A percentile compares a stretch with the other conserved stretches of the same genome.
Conservation (phyloP, 1,140 invertebrate species). For the Zaprionus camerounensis region DNA sequence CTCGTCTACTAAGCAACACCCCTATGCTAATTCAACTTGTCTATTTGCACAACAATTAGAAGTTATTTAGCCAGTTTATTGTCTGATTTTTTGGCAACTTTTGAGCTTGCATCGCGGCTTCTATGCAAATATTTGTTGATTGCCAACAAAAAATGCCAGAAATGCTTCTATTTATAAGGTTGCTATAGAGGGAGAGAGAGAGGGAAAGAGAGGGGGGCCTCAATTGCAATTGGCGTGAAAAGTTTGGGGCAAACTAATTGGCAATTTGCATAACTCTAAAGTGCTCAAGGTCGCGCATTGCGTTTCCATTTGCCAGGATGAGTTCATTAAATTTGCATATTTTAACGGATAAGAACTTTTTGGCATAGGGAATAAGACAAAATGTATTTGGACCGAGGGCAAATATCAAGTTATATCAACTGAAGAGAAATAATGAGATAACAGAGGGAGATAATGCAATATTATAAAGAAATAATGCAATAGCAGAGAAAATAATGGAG, state of each 20-base stretch:
- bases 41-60: conserved; percentile 80
- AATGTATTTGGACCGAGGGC: too few species aligned
- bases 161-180: conserved; percentile 43
- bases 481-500: too few species aligned
- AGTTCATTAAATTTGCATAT: background rate
- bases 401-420: too few species aligned
- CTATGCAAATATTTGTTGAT: conserved; percentile 71
- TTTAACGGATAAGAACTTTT: too few species aligned
- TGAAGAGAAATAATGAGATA: too few species aligned
- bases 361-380: too few species aligned
- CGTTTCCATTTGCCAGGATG: conserved; percentile 22
- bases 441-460: too few species aligned
- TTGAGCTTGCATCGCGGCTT: conserved; percentile 39
- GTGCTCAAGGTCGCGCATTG: conserved; percentile 45
- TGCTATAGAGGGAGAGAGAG: background rate
- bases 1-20: background rate
- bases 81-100: conserved; percentile 64
- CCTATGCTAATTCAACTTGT: conserved; percentile 42
- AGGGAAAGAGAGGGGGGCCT: background rate
- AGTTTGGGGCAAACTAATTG: conserved; percentile 52
- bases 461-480: too few species aligned
- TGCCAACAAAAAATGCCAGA: conserved; percentile 34
- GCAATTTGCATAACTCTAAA: conserved; percentile 60
- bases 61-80: conserved; percentile 75
- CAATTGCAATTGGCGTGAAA: conserved; percentile 60